Evolutionary conservation across 1,140 invertebrate genomes (phyloP).

Genomic region (Saccostrea glomerata): DNA sequence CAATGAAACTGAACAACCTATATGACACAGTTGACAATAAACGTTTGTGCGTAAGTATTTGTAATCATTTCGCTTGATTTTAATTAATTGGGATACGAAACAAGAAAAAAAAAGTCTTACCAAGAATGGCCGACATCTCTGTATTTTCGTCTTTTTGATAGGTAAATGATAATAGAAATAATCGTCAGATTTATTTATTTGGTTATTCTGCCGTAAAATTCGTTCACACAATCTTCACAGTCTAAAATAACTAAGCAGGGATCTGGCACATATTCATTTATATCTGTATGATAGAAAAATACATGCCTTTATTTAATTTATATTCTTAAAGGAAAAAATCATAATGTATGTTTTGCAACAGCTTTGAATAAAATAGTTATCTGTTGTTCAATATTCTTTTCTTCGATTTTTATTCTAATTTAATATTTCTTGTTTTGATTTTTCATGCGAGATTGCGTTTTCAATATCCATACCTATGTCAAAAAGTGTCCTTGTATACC

Average conservation of each 20-base stretch:
- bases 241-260: constrained; percentile 19
- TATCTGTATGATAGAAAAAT: background rate
- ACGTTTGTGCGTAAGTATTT: too few relatives aligned
- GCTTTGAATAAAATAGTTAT: too few relatives aligned
- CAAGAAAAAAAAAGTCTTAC: background rate
- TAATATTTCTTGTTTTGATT: too few relatives aligned
- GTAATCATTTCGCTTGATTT: too few relatives aligned
- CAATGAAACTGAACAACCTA: background rate
- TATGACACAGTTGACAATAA: background rate
- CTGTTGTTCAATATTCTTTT: too few relatives aligned
- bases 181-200: background rate
- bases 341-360: too few relatives aligned
- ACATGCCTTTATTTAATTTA: background rate
- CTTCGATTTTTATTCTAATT: too few relatives aligned
- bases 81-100: background rate
- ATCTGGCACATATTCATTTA: constrained; percentile 33
- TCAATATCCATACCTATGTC: constrained; percentile 26
- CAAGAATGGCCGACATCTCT: background rate
- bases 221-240: constrained; percentile 22
- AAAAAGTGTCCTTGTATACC: constrained; percentile 46
- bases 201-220: background rate
- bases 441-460: too few relatives aligned
- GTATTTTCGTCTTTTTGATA: background rate
- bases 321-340: background rate
- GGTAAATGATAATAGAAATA: background rate